A percentile compares a stretch with the other conserved stretches of the same genome.
These are phyloP conservation scores for Sminthurinus aureus DNA, from an alignment of 2,888 invertebrate genomes.

Conservation along the genomic window DNA sequence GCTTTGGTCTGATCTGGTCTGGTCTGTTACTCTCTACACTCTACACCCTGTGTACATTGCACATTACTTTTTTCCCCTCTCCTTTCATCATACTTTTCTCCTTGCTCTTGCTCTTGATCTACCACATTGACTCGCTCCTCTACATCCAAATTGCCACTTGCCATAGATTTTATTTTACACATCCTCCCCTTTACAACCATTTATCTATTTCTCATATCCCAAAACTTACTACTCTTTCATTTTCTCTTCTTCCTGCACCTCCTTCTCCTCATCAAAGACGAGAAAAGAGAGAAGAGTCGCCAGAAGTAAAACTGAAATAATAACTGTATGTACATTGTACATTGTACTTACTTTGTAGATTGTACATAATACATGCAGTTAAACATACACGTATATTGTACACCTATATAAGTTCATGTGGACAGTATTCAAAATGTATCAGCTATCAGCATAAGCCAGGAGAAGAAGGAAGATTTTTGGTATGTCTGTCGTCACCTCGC, in stretches of 20 bases:
- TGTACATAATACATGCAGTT: too few species aligned
- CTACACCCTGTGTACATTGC: too few species aligned
- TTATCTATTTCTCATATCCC: not conserved
- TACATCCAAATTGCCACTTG: conserved; percentile 40
- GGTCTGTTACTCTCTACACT: not conserved
- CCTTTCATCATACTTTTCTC: not conserved
- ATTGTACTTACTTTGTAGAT: too few species aligned
- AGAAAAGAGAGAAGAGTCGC: not conserved
- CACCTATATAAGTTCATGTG: too few species aligned
- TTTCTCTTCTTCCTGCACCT: not conserved
- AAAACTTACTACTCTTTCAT: not conserved
- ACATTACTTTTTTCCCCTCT: too few species aligned
- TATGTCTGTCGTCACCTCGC: conserved; percentile 1
- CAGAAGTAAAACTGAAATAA: not conserved
- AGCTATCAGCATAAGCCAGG: too few species aligned
- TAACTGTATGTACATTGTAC: not conserved
- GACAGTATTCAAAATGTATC: too few species aligned
- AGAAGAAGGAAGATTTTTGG: not conserved
- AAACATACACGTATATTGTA: too few species aligned
- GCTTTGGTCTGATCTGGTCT: not conserved
- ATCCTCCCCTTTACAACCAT: conserved; percentile 4
- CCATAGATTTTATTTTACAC: conserved; percentile 35
- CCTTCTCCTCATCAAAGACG: not conserved
- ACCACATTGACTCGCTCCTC: conserved; percentile 31
- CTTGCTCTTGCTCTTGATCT: conserved; percentile 29